phyloP scores from a whole-genome alignment of 2,113 vertebrate species.

The human (Homo sapiens) region DNA sequence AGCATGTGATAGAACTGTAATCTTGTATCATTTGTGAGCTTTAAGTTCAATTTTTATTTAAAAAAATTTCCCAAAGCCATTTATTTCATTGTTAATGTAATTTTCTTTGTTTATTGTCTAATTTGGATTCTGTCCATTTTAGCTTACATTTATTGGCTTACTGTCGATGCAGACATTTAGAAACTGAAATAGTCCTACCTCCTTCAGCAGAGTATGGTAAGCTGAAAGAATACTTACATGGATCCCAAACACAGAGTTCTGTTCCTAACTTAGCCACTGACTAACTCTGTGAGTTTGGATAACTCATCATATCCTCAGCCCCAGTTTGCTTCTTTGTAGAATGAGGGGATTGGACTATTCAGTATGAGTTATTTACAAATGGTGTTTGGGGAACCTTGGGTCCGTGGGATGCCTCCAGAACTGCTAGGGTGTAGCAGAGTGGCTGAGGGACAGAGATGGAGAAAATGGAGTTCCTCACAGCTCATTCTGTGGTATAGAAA shows the following conservation, averaged over 20 bases:
- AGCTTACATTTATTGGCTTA: background rate
- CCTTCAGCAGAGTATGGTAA: background rate
- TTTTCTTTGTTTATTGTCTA: background rate
- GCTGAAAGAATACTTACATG: background rate
- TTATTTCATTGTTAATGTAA: background rate
- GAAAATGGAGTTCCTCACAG: background rate
- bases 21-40: background rate
- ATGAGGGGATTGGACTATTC: background rate
- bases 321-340: background rate
- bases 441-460: background rate
- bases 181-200: background rate
- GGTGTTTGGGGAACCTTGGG: background rate
- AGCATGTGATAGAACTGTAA: background rate
- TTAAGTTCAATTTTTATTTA: conserved; percentile 8
- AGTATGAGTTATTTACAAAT: background rate
- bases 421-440: background rate
- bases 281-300: background rate
- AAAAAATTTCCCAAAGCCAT: background rate
- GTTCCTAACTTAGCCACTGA: background rate
- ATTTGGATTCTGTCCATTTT: background rate
- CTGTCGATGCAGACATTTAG: background rate
- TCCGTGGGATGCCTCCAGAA: background rate
- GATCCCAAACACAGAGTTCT: background rate
- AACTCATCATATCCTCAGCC: background rate
- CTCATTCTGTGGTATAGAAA: background rate